Conservation (phyloP, 2,113 vertebrate genomes). For the Sterrhoptilus dennistouni region DNA sequence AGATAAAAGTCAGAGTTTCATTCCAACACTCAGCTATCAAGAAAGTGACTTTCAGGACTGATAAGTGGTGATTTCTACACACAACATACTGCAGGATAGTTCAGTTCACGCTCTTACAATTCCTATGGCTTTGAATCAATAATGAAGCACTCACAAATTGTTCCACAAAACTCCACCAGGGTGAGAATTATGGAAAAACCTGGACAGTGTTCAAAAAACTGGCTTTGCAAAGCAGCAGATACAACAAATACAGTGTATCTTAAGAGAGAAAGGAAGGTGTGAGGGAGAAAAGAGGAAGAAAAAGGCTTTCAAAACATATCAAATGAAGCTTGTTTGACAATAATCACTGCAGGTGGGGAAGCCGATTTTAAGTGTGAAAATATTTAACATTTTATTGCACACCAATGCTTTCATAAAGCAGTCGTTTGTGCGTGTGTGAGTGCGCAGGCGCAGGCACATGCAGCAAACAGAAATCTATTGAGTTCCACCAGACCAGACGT, state of each 20-base stretch:
- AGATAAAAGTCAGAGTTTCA: slow-evolving; percentile 45
- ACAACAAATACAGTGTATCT: not conserved
- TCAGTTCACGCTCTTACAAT: not conserved
- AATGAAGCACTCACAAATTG: not conserved
- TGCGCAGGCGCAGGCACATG: not conserved
- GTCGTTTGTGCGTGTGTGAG: not conserved
- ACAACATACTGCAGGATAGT: not conserved
- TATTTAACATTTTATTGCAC: slow-evolving; percentile 64
- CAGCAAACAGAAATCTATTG: slow-evolving; percentile 76
- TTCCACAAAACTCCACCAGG: not conserved
- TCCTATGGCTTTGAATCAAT: not conserved
- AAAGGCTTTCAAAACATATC: slow-evolving; percentile 8
- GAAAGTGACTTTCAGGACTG: slow-evolving; percentile 41
- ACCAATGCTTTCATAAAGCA: slow-evolving; percentile 56
- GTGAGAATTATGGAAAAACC: not conserved
- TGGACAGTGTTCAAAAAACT: not conserved
- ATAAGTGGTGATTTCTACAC: slow-evolving; percentile 36
- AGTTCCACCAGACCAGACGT: slow-evolving; percentile 80
- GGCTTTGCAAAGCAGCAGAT: not conserved
- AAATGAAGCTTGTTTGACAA: not conserved
- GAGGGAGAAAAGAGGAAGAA: not conserved
- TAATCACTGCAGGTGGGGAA: not conserved
- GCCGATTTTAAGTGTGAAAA: slow-evolving; percentile 61
- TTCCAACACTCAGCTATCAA: slow-evolving; percentile 33
- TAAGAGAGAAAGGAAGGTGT: not conserved